phyloP scores from a whole-genome alignment of 2,888 invertebrate species.

The Strigamia maritima region DNA sequence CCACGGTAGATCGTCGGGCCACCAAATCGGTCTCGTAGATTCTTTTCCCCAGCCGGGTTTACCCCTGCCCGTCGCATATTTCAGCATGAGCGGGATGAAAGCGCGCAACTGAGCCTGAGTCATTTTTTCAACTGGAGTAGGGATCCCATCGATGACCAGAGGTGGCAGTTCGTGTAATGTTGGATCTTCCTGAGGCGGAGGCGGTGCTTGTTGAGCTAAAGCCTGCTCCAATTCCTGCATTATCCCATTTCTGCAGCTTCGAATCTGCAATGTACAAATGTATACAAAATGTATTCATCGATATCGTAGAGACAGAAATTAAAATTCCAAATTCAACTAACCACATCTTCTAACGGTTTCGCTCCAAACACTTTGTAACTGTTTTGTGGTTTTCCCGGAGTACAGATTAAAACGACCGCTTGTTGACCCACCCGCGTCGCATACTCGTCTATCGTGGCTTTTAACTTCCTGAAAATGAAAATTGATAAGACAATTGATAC shows the following conservation, averaged over 20 bases:
- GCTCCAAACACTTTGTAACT: constrained; percentile 94
- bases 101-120: constrained; percentile 94
- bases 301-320: background rate
- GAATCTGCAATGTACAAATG: constrained; percentile 56
- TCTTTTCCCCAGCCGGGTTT: constrained; percentile 98
- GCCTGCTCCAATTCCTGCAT: constrained; percentile 94
- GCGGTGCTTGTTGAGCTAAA: constrained; percentile 86
- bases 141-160: constrained; percentile 93
- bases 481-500: no score
- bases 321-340: constrained; percentile 48
- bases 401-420: constrained; percentile 91
- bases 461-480: constrained; percentile 50
- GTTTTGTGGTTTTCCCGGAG: constrained; percentile 92
- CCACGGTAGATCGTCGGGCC: constrained; percentile 97
- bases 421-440: constrained; percentile 95
- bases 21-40: constrained; percentile 93
- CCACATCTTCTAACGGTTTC: constrained; percentile 93
- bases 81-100: constrained; percentile 95
- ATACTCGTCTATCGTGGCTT: constrained; percentile 87
- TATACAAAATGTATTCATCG: background rate
- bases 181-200: constrained; percentile 81
- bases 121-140: constrained; percentile 98
- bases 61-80: constrained; percentile 91
- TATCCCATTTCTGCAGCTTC: constrained; percentile 82
- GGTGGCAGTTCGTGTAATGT: constrained; percentile 93